Evolutionary conservation across 2,113 vertebrate species (phyloP).

Genomic region (Ptyas mucosa): DNA sequence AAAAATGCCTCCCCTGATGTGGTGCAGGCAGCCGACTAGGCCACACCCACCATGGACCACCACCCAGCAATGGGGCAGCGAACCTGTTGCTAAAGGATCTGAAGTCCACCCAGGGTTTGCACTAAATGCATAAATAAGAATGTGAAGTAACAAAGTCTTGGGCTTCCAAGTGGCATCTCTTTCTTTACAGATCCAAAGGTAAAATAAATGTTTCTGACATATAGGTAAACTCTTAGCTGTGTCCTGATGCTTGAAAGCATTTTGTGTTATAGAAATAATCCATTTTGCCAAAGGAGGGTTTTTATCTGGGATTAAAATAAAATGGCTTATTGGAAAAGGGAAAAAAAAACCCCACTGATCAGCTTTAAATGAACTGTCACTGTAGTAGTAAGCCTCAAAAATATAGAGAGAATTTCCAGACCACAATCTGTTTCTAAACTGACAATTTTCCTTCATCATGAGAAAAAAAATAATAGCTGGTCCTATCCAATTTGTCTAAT

Average conservation of each 20-base stretch:
- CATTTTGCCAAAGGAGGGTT: not conserved
- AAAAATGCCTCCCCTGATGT: too few relatives aligned
- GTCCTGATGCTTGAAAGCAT: not conserved
- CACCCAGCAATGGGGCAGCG: too few relatives aligned
- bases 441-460: not conserved
- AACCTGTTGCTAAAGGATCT: too few relatives aligned
- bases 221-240: not conserved
- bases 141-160: not conserved
- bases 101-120: not conserved
- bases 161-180: not conserved
- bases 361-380: constrained; percentile 2
- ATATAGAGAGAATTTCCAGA: not conserved
- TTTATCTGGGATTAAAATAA: constrained; percentile 7
- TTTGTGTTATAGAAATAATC: not conserved
- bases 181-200: not conserved
- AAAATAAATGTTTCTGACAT: not conserved
- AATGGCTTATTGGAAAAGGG: not conserved
- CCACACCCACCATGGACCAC: too few relatives aligned
- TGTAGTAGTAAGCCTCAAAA: not conserved
- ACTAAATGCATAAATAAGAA: not conserved
- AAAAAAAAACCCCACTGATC: not conserved
- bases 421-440: constrained; percentile 1
- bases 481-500: not conserved
- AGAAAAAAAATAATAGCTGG: not conserved
- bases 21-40: too few relatives aligned